phyloP scores from a whole-genome alignment of 2,888 invertebrate species.

The Anagyrus pseudococci region DNA sequence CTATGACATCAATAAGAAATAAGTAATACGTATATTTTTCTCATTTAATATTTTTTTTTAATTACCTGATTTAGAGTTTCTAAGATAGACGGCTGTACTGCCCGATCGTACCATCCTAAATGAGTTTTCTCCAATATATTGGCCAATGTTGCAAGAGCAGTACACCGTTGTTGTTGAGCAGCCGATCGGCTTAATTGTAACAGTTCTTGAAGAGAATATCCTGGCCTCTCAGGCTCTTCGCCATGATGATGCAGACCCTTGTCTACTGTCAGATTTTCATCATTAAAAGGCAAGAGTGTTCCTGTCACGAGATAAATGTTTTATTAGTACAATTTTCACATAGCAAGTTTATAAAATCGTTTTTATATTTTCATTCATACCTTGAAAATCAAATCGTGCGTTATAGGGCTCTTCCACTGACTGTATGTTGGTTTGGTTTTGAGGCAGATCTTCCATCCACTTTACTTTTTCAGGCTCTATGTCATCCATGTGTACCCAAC shows the following conservation, averaged over 20 bases:
- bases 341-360: too few relatives aligned
- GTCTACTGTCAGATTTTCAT: slow-evolving; percentile 66
- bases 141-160: slow-evolving; percentile 80
- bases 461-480: slow-evolving; percentile 85
- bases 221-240: slow-evolving; percentile 88
- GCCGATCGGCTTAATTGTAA: slow-evolving; percentile 80
- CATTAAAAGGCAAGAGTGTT: slow-evolving; percentile 74
- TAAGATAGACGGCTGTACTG: slow-evolving; percentile 75
- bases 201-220: slow-evolving; percentile 89
- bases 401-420: slow-evolving; percentile 71
- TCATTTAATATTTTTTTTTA: not conserved
- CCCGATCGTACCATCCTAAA: slow-evolving; percentile 78
- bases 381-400: slow-evolving; percentile 85
- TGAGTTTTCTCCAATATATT: slow-evolving; percentile 77
- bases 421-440: slow-evolving; percentile 57
- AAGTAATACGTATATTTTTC: not conserved
- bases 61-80: slow-evolving; percentile 60
- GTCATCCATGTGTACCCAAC: slow-evolving; percentile 87
- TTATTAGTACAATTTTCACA: too few relatives aligned
- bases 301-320: slow-evolving; percentile 56
- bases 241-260: slow-evolving; percentile 90
- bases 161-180: slow-evolving; percentile 82
- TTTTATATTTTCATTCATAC: slow-evolving; percentile 46
- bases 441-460: slow-evolving; percentile 82
- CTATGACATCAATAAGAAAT: slow-evolving; percentile 56